Conservation (phyloP, 1,140 invertebrate genomes). For the Belonocnema kinseyi region DNA sequence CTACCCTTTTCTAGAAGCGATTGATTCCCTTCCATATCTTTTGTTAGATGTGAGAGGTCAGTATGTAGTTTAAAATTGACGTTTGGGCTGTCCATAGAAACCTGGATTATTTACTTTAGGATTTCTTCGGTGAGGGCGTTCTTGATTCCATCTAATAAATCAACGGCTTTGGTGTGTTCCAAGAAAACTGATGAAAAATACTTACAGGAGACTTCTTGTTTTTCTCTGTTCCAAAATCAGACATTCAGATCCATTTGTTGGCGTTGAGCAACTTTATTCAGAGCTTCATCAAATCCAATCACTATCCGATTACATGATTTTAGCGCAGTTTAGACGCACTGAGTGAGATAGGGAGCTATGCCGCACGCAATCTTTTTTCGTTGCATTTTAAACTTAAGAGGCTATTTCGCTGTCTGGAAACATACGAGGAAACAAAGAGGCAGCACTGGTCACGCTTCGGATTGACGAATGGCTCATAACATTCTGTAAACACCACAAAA, state of each 20-base stretch:
- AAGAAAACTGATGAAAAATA: no score
- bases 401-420: conserved; percentile 48
- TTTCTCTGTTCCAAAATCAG: conserved; percentile 42
- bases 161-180: no score
- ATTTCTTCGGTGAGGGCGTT: no score
- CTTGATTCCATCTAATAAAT: no score
- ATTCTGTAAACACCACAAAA: conserved; percentile 44
- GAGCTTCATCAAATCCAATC: conserved; percentile 42
- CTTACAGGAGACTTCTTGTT: no score
- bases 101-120: no score
- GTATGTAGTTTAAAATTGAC: no score
- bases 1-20: no score
- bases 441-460: conserved; percentile 34
- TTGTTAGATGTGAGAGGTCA: no score
- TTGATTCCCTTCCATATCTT: no score
- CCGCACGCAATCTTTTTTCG: conserved; percentile 43
- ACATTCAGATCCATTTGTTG: conserved; percentile 46
- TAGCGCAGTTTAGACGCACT: conserved; percentile 38
- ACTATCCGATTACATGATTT: conserved; percentile 35
- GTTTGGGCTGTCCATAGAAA: no score
- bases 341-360: conserved; percentile 44
- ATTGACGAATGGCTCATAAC: conserved; percentile 40
- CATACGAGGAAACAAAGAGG: conserved; percentile 35
- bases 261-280: conserved; percentile 42
- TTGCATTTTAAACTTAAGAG: conserved; percentile 44